Percentiles rank a stretch among this genome's conserved stretches.
Conservation (phyloP, 2,888 invertebrate genomes). For the Crepidodera aurea region DNA sequence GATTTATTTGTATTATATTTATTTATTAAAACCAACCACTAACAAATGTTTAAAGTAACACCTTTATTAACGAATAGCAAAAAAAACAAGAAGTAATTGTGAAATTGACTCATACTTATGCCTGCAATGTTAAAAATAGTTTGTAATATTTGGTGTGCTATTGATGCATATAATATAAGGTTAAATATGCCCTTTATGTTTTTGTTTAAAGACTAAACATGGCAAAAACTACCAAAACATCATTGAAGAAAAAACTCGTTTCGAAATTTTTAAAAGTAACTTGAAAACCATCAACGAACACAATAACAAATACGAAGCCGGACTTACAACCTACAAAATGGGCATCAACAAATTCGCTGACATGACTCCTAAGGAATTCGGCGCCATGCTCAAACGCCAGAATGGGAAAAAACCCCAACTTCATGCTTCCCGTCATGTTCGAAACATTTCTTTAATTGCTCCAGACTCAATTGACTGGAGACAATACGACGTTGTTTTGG, state of each 20-base stretch:
- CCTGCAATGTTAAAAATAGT: no score
- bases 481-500: slow-evolving; percentile 12
- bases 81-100: no score
- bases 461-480: slow-evolving; percentile 11
- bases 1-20: no score
- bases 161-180: background rate
- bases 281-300: slow-evolving; percentile 36
- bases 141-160: no score
- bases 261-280: slow-evolving; percentile 36
- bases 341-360: slow-evolving; percentile 42
- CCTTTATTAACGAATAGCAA: no score
- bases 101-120: no score
- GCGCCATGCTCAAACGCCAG: background rate
- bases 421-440: background rate
- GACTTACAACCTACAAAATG: slow-evolving; percentile 34
- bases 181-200: background rate
- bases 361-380: slow-evolving; percentile 38
- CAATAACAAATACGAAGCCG: slow-evolving; percentile 36
- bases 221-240: background rate
- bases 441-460: background rate
- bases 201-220: slow-evolving; percentile 1
- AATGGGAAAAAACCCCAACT: background rate
- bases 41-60: no score
- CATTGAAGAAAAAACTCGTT: slow-evolving; percentile 32
- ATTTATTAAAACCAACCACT: no score